Percentiles rank a stretch among this genome's conserved stretches.
Conservation (phyloP, 2,113 vertebrate species). For the Seriola dumerili region DNA sequence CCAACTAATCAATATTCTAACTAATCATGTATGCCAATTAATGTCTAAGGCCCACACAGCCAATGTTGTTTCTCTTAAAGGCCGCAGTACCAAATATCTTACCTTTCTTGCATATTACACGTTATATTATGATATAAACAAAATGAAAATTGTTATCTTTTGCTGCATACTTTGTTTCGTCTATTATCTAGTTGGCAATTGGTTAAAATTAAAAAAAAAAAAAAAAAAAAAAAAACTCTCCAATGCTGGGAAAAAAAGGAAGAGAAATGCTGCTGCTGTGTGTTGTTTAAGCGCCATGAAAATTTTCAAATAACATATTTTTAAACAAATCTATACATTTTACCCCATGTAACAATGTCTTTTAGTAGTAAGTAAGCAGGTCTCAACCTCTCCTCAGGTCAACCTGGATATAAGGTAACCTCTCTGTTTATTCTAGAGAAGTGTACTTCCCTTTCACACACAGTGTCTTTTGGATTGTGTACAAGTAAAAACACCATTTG, state of each 20-base stretch:
- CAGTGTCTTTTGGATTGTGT: not conserved
- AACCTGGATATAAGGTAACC: not conserved
- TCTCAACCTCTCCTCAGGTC: not conserved
- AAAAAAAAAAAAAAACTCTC: no score
- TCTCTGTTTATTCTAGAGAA: not conserved
- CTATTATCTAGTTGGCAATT: not conserved
- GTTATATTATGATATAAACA: conserved; percentile 12
- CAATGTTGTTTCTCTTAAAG: not conserved
- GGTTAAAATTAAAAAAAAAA: not conserved
- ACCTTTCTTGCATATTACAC: not conserved
- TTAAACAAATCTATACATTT: not conserved
- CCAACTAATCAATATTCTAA: not conserved
- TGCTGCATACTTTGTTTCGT: not conserved
- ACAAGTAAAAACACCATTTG: conserved; percentile 16
- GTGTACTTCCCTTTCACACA: conserved; percentile 29
- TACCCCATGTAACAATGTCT: not conserved
- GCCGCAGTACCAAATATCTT: not conserved
- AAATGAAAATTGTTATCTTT: not conserved
- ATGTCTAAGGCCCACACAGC: not conserved
- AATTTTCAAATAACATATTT: not conserved
- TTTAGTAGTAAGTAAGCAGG: not conserved
- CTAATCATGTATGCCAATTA: not conserved
- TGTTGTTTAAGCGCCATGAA: not conserved
- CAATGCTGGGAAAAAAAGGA: not conserved
- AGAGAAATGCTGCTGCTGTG: not conserved